Percentiles rank a stretch among this genome's conserved stretches.
phyloP scores from a whole-genome alignment of 2,888 invertebrate species.

The Portevinia maculata region DNA sequence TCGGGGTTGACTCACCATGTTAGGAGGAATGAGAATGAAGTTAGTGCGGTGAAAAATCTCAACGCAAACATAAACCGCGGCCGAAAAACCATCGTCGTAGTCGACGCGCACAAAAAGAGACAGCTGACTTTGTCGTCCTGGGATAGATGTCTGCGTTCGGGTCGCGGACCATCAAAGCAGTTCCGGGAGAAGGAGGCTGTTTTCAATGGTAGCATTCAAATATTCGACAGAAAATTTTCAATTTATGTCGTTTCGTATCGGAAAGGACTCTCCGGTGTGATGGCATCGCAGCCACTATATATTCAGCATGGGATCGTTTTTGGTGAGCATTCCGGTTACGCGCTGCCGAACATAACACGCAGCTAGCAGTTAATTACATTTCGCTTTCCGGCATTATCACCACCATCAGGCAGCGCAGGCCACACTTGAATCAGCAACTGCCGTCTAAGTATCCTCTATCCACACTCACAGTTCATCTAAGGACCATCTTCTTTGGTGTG shows the following conservation, averaged over 20 bases:
- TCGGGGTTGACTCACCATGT: slow-evolving; percentile 7
- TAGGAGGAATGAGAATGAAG: slow-evolving; percentile 62
- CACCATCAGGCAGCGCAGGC: slow-evolving; percentile 20
- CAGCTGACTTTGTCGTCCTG: slow-evolving; percentile 63
- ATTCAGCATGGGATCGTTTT: slow-evolving; percentile 58
- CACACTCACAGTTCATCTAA: background rate
- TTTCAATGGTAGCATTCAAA: slow-evolving; percentile 27
- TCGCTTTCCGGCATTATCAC: slow-evolving; percentile 63
- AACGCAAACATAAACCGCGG: slow-evolving; percentile 75
- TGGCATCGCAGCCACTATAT: slow-evolving; percentile 10
- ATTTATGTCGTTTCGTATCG: slow-evolving; percentile 66
- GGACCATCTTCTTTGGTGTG: slow-evolving; percentile 9
- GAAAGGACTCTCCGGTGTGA: slow-evolving; percentile 40
- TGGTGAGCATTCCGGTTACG: slow-evolving; percentile 73
- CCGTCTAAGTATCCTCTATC: slow-evolving; percentile 35
- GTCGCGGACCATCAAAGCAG: slow-evolving; percentile 58
- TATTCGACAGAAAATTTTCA: slow-evolving; percentile 66
- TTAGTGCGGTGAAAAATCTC: slow-evolving; percentile 75
- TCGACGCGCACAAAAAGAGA: slow-evolving; percentile 35
- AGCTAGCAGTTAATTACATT: slow-evolving; percentile 75
- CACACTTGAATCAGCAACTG: slow-evolving; percentile 30
- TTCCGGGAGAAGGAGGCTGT: slow-evolving; percentile 1
- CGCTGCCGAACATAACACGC: slow-evolving; percentile 74
- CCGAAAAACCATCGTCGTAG: slow-evolving; percentile 69
- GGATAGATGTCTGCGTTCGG: slow-evolving; percentile 50